phyloP scores from a whole-genome alignment of 2,888 invertebrate species.

The Enoplolaimus lenunculus region DNA sequence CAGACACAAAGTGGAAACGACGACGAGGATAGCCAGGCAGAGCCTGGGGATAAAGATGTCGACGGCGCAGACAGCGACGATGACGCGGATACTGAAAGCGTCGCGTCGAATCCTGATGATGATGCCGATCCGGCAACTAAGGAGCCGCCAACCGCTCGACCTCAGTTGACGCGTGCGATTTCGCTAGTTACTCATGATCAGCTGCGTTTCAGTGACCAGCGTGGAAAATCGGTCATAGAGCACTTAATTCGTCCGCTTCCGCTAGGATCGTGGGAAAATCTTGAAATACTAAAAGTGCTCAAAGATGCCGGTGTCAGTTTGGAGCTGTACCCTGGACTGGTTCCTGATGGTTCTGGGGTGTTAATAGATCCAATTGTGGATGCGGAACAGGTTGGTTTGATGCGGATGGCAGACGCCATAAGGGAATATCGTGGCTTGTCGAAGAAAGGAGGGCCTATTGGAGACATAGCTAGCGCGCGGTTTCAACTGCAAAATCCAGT shows the following conservation, averaged over 20 bases:
- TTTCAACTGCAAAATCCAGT: neutral
- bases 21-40: neutral
- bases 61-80: neutral
- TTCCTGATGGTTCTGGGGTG: neutral
- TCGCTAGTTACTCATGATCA: constrained; percentile 23
- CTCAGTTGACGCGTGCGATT: neutral
- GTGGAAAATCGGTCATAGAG: constrained; percentile 42
- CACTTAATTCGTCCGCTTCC: constrained; percentile 41
- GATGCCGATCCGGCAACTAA: neutral
- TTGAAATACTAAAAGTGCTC: constrained; percentile 40
- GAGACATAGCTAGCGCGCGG: neutral
- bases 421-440: neutral
- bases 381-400: neutral
- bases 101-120: neutral
- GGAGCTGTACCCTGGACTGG: neutral
- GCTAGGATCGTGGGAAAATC: constrained; percentile 42
- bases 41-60: neutral
- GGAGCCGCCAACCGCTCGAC: neutral
- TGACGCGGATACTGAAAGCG: neutral
- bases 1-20: neutral
- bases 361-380: constrained; percentile 4
- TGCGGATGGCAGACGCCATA: neutral
- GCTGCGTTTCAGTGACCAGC: constrained; percentile 35
- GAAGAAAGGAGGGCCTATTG: neutral
- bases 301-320: constrained; percentile 7